Evolutionary conservation across 2,113 vertebrate genomes (phyloP).

Genomic region (Plestiodon gilberti): DNA sequence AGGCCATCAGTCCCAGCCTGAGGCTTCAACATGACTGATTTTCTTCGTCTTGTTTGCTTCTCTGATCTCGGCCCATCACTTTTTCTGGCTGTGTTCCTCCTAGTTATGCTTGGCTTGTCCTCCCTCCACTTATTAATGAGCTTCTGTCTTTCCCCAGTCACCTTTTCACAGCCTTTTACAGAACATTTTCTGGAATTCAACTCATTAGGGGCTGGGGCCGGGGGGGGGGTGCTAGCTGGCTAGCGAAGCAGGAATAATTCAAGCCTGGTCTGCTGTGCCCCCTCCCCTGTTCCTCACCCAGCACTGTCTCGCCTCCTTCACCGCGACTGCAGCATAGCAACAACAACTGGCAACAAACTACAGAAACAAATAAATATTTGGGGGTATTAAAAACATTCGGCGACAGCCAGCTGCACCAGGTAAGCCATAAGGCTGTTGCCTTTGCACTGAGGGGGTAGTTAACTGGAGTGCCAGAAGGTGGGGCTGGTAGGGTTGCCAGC

Average conservation of each 20-base stretch:
- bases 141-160: slow-evolving; percentile 31
- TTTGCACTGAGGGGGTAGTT: neutral
- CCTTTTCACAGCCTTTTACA: neutral
- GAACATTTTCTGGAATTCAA: slow-evolving; percentile 51
- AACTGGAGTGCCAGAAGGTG: neutral
- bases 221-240: neutral
- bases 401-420: neutral
- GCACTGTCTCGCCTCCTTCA: rapidly evolving
- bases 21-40: neutral
- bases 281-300: neutral
- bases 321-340: slow-evolving; percentile 19
- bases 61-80: neutral
- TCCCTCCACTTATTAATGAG: slow-evolving; percentile 30
- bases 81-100: neutral
- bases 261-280: neutral
- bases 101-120: neutral
- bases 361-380: neutral
- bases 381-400: neutral
- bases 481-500: neutral
- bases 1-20: neutral
- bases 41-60: neutral
- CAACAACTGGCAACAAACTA: neutral
- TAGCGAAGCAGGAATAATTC: neutral
- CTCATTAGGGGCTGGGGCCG: slow-evolving; percentile 51
- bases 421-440: slow-evolving; percentile 14